Conservation (phyloP, 1,140 invertebrate species). For the Drosophila hydei region DNA sequence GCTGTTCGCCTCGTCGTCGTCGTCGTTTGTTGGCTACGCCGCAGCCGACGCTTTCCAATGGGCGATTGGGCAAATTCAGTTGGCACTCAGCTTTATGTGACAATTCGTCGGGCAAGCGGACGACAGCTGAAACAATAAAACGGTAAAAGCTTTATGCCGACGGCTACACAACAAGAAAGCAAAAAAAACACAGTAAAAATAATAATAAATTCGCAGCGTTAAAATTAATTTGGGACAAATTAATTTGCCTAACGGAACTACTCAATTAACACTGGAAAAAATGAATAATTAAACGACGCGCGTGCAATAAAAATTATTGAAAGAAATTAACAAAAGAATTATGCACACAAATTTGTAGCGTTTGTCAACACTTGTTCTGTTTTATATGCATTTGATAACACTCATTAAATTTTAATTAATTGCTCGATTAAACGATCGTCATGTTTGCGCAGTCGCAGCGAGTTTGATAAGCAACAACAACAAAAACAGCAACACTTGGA, state of each 20-base stretch:
- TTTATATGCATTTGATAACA: not conserved
- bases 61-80: conserved; percentile 57
- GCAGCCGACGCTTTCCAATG: conserved; percentile 58
- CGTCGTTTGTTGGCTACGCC: not conserved
- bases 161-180: conserved; percentile 37
- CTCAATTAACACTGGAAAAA: conserved; percentile 57
- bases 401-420: conserved; percentile 3
- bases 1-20: conserved; percentile 9
- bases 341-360: conserved; percentile 12
- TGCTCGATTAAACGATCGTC: conserved; percentile 12
- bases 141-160: conserved; percentile 52
- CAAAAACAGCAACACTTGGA: conserved; percentile 64
- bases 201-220: conserved; percentile 15
- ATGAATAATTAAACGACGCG: conserved; percentile 37
- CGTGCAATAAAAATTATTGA: conserved; percentile 53
- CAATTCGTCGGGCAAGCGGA: conserved; percentile 74
- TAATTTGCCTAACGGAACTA: conserved; percentile 79
- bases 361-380: conserved; percentile 19
- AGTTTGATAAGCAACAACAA: conserved; percentile 22
- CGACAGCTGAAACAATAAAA: conserved; percentile 36
- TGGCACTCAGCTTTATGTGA: conserved; percentile 75
- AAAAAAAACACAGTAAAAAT: conserved; percentile 9
- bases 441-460: conserved; percentile 20
- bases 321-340: conserved; percentile 16
- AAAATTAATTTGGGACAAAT: conserved; percentile 64